Conservation (phyloP, 2,797 vertebrate genomes). For the Miichthys miiuy region DNA sequence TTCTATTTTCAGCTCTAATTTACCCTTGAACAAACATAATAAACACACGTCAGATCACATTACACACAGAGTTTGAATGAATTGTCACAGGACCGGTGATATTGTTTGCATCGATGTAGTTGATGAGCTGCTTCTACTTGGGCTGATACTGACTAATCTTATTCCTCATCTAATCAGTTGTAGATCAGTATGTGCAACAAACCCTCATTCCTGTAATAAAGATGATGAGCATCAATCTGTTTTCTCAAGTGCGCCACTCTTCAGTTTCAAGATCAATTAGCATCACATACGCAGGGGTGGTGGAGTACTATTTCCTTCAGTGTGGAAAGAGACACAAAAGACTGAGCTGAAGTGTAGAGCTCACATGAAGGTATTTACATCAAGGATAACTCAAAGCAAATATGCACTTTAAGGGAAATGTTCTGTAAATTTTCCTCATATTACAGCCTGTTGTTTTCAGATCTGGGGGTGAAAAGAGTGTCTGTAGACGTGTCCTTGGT, state of each 20-base stretch:
- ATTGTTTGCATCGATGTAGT: slow-evolving; percentile 16
- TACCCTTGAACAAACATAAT: neutral
- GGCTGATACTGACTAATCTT: slow-evolving; percentile 35
- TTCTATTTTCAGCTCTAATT: neutral
- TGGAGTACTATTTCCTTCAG: slow-evolving; percentile 17
- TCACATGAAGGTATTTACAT: neutral
- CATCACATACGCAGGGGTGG: slow-evolving; percentile 12
- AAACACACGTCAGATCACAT: neutral
- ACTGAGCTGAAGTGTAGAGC: slow-evolving; percentile 12
- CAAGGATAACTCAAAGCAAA: too few species aligned
- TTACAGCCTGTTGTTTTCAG: slow-evolving; percentile 16
- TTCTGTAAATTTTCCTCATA: neutral
- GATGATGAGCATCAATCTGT: slow-evolving; percentile 59
- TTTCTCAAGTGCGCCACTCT: slow-evolving; percentile 56
- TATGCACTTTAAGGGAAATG: slow-evolving; percentile 8
- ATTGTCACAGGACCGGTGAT: slow-evolving; percentile 6
- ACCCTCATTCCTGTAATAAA: slow-evolving; percentile 45
- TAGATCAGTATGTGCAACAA: slow-evolving; percentile 51
- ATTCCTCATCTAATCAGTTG: slow-evolving; percentile 49
- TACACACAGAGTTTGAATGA: neutral
- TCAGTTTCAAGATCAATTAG: slow-evolving; percentile 67
- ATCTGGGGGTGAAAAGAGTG: slow-evolving; percentile 2
- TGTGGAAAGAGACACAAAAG: slow-evolving; percentile 17
- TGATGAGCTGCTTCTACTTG: slow-evolving; percentile 9
- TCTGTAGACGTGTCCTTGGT: slow-evolving; percentile 11